Evolutionary conservation across 2,113 vertebrate genomes (phyloP), one percentile per base, ranked within the genome.

Genomic region (Callocephalon fimbriatum): DNA sequence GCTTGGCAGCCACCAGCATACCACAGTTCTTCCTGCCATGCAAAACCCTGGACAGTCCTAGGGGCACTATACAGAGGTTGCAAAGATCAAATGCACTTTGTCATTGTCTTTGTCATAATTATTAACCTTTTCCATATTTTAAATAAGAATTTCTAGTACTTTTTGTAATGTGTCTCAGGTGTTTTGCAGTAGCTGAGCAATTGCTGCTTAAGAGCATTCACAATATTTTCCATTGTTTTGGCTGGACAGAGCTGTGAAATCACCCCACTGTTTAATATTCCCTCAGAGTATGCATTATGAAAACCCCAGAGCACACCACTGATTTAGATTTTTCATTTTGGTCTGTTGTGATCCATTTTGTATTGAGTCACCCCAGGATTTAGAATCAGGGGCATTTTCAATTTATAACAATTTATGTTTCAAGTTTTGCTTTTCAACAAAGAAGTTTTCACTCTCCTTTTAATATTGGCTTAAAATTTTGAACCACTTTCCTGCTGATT

Each of bases 101-200:
- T 16, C 23, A 37, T 38, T 62, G 75, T 37, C 29, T 31, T 31
- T 54, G 53, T 54, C 53, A 32, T 31, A 53, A 45, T 42, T 12
- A 9, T 71, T 85, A 70, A 59, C 87, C 8, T 71, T 78, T 67
- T 51, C 70, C 70, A 15, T 44, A 21, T 75, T 92, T 82, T 53
- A 88, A 72, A 35, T 73, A 19, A 65, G 32, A 76, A 65, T 75
- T 79, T 73, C 40, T 66, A n/a, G 31, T 62, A 40, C 15, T 61
- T 72, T 90, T 54, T 47, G 10, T 65, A 86, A 72, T 37, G 53
- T 88, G 37, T 42, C 42, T 74, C 81, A 85, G 70, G 81, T 82
- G 72, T 90, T 95, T 95, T 94, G 78, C 48, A 86, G 95, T 90
- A 95, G 53, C 85, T 88, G 44, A 95, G 82, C 75, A 93, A 83